A percentile compares a stretch with the other conserved stretches of the same genome.
phyloP scores from a whole-genome alignment of 2,888 invertebrate species.

The Saturnia japonica region DNA sequence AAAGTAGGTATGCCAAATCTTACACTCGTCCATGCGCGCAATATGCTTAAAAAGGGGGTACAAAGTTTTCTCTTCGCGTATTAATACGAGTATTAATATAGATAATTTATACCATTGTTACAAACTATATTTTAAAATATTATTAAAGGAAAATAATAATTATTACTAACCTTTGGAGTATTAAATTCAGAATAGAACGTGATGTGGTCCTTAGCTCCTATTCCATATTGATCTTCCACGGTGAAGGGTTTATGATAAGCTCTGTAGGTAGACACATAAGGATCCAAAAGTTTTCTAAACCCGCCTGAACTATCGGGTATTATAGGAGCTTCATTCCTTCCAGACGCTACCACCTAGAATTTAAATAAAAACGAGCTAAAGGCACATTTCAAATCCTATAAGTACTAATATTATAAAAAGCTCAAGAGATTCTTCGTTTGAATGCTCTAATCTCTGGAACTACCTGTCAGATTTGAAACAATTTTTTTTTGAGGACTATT shows the following conservation, averaged over 20 bases:
- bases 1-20: too few relatives aligned
- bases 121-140: neutral
- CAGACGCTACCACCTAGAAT: conserved; percentile 64
- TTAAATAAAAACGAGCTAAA: neutral
- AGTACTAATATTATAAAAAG: too few relatives aligned
- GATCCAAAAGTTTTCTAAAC: conserved; percentile 60
- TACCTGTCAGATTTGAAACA: too few relatives aligned
- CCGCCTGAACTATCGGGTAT: conserved; percentile 60
- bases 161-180: conserved; percentile 55
- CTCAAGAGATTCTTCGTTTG: too few relatives aligned
- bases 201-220: conserved; percentile 72
- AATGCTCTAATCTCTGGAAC: too few relatives aligned
- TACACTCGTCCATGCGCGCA: too few relatives aligned
- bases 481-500: too few relatives aligned
- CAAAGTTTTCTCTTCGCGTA: too few relatives aligned
- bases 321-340: conserved; percentile 65
- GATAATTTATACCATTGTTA: too few relatives aligned
- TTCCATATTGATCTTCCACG: conserved; percentile 63
- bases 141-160: neutral
- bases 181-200: conserved; percentile 68
- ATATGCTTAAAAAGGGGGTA: too few relatives aligned
- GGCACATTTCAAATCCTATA: too few relatives aligned
- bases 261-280: conserved; percentile 68
- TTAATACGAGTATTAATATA: too few relatives aligned
- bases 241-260: conserved; percentile 59